phyloP scores from a whole-genome alignment of 2,888 invertebrate species.

The Ophonus ardosiacus region DNA sequence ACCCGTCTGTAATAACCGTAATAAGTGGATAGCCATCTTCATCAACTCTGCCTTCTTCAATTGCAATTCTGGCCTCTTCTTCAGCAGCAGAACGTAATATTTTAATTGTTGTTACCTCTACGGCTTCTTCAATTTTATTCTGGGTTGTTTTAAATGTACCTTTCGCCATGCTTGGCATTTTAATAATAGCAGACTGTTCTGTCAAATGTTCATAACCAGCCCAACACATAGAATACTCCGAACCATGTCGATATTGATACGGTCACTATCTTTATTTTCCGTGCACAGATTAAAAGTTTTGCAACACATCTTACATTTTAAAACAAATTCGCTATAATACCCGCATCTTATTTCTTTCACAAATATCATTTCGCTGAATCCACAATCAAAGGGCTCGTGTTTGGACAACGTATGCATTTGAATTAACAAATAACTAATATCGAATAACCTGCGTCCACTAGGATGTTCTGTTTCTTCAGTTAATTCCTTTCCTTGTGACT shows the following conservation, averaged over 20 bases:
- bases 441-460: too few relatives aligned
- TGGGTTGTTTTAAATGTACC: too few relatives aligned
- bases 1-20: conserved; percentile 60
- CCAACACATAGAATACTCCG: not conserved
- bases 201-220: not conserved
- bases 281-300: too few relatives aligned
- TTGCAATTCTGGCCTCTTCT: not conserved
- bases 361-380: too few relatives aligned
- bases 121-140: not conserved
- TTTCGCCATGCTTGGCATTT: not conserved
- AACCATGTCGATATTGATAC: not conserved
- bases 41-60: not conserved
- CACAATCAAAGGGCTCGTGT: too few relatives aligned
- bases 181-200: not conserved
- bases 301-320: too few relatives aligned
- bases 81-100: not conserved
- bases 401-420: too few relatives aligned
- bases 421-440: too few relatives aligned
- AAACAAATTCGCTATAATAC: too few relatives aligned
- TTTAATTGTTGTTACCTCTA: not conserved
- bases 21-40: conserved; percentile 38
- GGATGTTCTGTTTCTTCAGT: too few relatives aligned
- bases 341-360: too few relatives aligned
- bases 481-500: too few relatives aligned
- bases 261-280: not conserved